phyloP scores from a whole-genome alignment of 2,888 invertebrate genomes.

The Melanargia galathea region DNA sequence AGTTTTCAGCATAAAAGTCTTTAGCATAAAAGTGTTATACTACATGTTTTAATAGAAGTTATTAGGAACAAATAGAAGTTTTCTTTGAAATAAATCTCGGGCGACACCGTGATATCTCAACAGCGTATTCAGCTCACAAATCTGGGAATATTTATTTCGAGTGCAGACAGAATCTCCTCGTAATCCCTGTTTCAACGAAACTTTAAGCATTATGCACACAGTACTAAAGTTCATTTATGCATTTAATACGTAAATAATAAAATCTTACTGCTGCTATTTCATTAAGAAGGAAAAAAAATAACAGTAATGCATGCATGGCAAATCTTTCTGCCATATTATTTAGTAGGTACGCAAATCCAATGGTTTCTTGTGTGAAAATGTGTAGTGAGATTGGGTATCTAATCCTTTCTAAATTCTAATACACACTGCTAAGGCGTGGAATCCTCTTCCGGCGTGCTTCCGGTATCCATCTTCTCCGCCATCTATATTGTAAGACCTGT shows the following conservation, averaged over 20 bases:
- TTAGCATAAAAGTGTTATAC: no score
- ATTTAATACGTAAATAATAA: slow-evolving; percentile 5
- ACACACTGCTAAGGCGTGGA: neutral
- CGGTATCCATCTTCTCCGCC: neutral
- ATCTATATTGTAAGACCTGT: neutral
- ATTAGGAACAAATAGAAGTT: slow-evolving; percentile 2
- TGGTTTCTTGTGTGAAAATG: neutral
- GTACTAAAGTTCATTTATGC: slow-evolving; percentile 43
- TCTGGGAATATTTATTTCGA: slow-evolving; percentile 71
- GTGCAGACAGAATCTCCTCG: slow-evolving; percentile 68
- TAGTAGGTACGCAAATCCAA: neutral
- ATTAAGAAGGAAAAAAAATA: neutral
- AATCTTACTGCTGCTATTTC: slow-evolving; percentile 9
- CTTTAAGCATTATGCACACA: slow-evolving; percentile 59
- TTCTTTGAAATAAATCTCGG: slow-evolving; percentile 49
- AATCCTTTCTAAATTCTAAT: neutral
- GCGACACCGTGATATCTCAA: slow-evolving; percentile 60
- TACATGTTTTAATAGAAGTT: no score
- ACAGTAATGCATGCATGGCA: neutral
- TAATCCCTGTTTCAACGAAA: slow-evolving; percentile 63
- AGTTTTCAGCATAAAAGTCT: no score
- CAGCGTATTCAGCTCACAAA: slow-evolving; percentile 60
- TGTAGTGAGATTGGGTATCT: neutral
- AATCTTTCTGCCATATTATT: neutral
- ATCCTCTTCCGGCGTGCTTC: slow-evolving; percentile 10